Percentiles rank a stretch among this genome's conserved stretches.
Conservation (phyloP, 2,797 vertebrate genomes). For the Dendrocincla tyrannina region DNA sequence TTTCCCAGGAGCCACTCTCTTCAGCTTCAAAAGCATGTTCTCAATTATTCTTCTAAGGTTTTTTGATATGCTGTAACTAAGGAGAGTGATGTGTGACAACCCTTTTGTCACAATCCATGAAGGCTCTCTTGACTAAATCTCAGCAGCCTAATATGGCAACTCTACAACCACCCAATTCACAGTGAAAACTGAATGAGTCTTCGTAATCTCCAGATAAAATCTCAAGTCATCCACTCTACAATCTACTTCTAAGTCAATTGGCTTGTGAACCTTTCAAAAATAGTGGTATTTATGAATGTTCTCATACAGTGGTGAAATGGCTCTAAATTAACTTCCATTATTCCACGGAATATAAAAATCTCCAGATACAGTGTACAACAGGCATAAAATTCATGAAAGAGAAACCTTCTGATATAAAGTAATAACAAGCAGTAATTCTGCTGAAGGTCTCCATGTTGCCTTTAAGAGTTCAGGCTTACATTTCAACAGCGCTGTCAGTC, state of each 20-base stretch:
- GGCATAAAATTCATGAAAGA: background rate
- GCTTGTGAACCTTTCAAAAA: background rate
- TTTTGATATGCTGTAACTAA: background rate
- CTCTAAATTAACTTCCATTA: background rate
- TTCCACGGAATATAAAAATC: background rate
- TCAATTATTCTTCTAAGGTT: background rate
- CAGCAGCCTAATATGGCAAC: background rate
- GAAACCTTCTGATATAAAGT: background rate
- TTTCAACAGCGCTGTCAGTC: background rate
- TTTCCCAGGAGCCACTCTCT: background rate
- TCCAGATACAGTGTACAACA: background rate
- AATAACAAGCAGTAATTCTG: background rate
- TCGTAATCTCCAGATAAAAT: no score
- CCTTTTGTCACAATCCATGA: background rate
- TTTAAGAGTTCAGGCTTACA: background rate
- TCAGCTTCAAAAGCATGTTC: background rate
- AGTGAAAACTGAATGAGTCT: background rate
- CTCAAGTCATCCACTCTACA: background rate
- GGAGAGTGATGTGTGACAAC: background rate
- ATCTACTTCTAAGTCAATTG: background rate
- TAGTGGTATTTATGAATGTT: background rate
- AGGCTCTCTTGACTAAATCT: background rate
- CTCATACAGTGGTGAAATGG: background rate
- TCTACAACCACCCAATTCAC: background rate
- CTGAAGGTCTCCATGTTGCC: background rate